These are phyloP conservation scores for Macrophya alboannulata DNA, from an alignment of 2,888 invertebrate species.

Conservation along the genomic window DNA sequence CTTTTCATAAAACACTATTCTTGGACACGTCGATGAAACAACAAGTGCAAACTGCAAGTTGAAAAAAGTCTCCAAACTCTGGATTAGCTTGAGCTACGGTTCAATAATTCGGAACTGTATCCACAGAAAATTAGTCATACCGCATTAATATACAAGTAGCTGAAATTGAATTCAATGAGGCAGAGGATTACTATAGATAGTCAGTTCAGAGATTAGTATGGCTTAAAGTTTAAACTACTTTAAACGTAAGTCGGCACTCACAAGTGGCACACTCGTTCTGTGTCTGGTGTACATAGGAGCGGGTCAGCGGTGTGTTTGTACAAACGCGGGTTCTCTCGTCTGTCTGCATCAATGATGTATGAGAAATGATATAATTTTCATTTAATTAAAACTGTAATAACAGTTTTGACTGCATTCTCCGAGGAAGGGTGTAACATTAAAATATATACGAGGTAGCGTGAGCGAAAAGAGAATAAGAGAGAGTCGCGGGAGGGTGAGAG, in stretches of 20 bases:
- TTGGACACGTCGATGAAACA: conserved; percentile 19
- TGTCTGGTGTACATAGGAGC: neutral
- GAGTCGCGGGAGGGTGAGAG: conserved; percentile 33
- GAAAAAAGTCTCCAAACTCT: neutral
- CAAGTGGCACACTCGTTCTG: neutral
- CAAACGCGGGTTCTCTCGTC: conserved; percentile 15
- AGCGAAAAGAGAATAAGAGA: conserved; percentile 51
- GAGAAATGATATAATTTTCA: conserved; percentile 73
- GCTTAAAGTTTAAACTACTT: neutral
- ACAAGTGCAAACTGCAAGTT: neutral
- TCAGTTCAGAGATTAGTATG: neutral
- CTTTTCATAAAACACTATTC: conserved; percentile 21
- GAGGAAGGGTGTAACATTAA: conserved; percentile 63
- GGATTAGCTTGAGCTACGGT: neutral
- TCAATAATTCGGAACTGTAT: neutral
- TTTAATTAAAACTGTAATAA: conserved; percentile 75
- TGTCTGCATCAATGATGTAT: conserved; percentile 67
- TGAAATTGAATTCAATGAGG: neutral
- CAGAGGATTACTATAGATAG: neutral
- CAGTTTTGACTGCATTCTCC: conserved; percentile 69
- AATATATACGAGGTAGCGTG: conserved; percentile 64
- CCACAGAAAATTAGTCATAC: neutral
- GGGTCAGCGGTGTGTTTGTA: neutral
- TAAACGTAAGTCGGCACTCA: neutral
- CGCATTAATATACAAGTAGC: neutral